Evolutionary conservation across 2,888 invertebrate species (phyloP), one percentile per base, ranked within the genome.

Genomic region (Metacarcinus magister): DNA sequence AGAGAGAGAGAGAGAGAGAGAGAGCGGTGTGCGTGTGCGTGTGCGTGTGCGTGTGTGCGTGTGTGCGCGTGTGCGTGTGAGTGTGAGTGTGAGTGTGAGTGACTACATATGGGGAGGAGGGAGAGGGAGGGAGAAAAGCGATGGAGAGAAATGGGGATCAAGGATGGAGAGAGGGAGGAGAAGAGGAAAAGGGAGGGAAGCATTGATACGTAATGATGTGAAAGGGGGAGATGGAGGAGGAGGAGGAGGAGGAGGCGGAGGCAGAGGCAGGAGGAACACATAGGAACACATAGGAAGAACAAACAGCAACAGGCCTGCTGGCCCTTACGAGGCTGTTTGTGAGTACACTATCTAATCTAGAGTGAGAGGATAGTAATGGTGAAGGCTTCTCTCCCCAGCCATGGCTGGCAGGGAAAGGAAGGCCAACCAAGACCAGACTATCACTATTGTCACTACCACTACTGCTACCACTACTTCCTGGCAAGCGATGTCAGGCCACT

Each of bases 201-300:
- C 82, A 82, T 32, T 82, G 82, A 82, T 82, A 82, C 82, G 82
- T 82, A 82, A 82, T 82, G 82, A 82, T 82, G 82, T 32, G 32
- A 82, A 82, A 32, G 32, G 82, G 82, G 82, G 32, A 32, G 82
- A 82, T 28, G 82, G 32, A 32, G 13, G 82, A 10, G 32, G 13
- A 32, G 32, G 32, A 32, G 82, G 13, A 32, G 13, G 5, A 28
- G 32, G 82, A 82, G 82, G 28, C n/a, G 32, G 4, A 32, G 32
- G 32, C 0, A 82, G 82, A 23, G 8, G 19, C 5, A 28, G 28
- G 75, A 75, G 75, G 75, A 28, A n/a, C n/a, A n/a, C n/a, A n/a
- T n/a, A n/a, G n/a, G n/a, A n/a, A n/a, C n/a, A n/a, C n/a, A n/a
- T n/a, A n/a, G n/a, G n/a, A n/a, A n/a, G n/a, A n/a, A n/a, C n/a